Conservation (phyloP, 1,140 invertebrate species). For the Subanguina moxae region DNA sequence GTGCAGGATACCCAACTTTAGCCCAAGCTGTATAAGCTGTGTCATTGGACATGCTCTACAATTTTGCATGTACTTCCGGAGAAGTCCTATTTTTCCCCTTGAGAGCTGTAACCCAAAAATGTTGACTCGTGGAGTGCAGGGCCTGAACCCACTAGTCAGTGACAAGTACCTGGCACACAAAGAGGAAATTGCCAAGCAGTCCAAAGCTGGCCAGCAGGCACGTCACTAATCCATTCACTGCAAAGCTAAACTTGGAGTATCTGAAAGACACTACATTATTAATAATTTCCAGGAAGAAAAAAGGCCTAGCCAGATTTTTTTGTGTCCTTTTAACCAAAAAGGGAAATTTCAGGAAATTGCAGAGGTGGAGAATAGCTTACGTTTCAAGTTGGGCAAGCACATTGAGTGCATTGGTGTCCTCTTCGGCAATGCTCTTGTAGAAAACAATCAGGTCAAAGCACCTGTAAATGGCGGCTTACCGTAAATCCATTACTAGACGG, state of each 20-base stretch:
- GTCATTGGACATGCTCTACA: too few species aligned
- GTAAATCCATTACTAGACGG: too few species aligned
- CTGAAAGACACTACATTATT: conserved; percentile 31
- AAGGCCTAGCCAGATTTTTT: conserved; percentile 1
- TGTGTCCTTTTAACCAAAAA: conserved; percentile 4
- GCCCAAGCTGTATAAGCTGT: too few species aligned
- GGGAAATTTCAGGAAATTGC: too few species aligned
- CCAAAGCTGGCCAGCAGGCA: conserved; percentile 50
- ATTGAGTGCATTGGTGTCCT: conserved; percentile 40
- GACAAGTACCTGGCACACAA: conserved; percentile 44
- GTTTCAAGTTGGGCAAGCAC: conserved; percentile 43
- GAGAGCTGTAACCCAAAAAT: too few species aligned
- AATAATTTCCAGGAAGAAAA: background rate
- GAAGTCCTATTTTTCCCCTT: too few species aligned
- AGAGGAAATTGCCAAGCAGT: conserved; percentile 49
- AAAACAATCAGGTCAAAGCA: conserved; percentile 48
- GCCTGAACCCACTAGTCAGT: too few species aligned
- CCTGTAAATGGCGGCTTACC: conserved; percentile 15
- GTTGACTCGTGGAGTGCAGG: too few species aligned
- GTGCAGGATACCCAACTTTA: too few species aligned
- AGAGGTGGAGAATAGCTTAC: conserved; percentile 28
- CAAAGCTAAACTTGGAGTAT: conserved; percentile 50
- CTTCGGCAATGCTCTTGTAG: conserved; percentile 33
- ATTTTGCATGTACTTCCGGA: too few species aligned
- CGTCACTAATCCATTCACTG: conserved; percentile 51